Evolutionary conservation across 2,888 invertebrate species (phyloP), one percentile per base, ranked within the genome.

Genomic region (Hypselothyrea guttata): DNA sequence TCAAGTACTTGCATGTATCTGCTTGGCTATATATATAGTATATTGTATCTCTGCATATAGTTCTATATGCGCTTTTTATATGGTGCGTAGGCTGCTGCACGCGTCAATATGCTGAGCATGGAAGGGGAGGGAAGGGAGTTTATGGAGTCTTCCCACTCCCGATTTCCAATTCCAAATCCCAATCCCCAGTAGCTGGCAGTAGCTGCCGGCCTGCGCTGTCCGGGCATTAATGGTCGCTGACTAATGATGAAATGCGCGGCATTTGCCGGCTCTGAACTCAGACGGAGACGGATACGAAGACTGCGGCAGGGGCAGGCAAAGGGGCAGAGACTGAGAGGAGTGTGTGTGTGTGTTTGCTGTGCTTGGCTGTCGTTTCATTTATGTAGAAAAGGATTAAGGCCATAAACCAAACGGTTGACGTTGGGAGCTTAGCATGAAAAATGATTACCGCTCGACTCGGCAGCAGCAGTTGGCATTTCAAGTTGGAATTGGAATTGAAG

Each of bases 301-400:
- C 15, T 18, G 3, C 7, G 37, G 18, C 5, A 30, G 33, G 2
- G 7, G 8, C 8, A 11, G 16, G 8, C 27, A 1, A 35, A 45
- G 49, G 8, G 40, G 42, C 73, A 53, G 69, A n/a, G 62, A 53
- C 69, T 56, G 40, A 52, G 69, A n/a, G n/a, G n/a, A n/a, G n/a
- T 22, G 22, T 22, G 22, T 22, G 22, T 22, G 22, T 22, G 22
- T 22, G 22, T 22, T 52, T 54, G 33, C 34, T 41, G 13, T 22
- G 35, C 35, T 27, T 9, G 47, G 69, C 54, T 53, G 69, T 70
- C 63, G 76, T 81, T 84, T 84, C 86, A 79, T 79, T 79, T 79
- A 79, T 79, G 78, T 85, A 79, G 78, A 79, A 79, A 79, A 79
- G 86, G 78, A 79, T 85, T 85, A 79, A 79, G 86, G 78, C 84